These are phyloP conservation scores for Chloroceryle amazona DNA, from an alignment of 2,797 vertebrate species.

Conservation along the genomic window DNA sequence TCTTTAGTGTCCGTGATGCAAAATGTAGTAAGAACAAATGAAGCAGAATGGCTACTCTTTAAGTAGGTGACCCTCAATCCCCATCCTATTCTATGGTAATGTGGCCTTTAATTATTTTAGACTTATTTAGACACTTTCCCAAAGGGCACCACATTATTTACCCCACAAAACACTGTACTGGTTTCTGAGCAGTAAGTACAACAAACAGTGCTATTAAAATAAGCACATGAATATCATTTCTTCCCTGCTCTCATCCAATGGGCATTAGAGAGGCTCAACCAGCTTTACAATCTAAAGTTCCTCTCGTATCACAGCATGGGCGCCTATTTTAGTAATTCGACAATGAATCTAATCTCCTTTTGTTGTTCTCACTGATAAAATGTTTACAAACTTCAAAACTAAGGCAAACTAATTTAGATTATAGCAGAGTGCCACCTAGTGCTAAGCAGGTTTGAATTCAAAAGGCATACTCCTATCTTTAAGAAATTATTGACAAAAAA, in stretches of 20 bases:
- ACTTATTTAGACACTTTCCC: neutral
- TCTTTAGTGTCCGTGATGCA: neutral
- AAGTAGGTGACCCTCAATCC: neutral
- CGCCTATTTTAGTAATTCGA: neutral
- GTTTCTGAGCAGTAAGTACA: neutral
- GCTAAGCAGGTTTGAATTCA: conserved; percentile 27
- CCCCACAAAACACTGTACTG: neutral
- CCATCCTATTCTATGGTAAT: neutral
- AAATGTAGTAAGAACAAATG: neutral
- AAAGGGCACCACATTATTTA: neutral
- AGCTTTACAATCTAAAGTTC: neutral
- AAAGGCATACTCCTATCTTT: neutral
- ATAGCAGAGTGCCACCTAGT: conserved; percentile 76
- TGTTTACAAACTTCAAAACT: conserved; percentile 15
- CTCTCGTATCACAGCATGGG: neutral
- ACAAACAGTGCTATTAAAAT: accelerated
- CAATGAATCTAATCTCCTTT: neutral
- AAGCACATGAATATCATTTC: neutral
- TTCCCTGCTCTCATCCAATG: neutral
- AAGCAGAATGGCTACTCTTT: neutral
- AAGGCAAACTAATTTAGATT: conserved; percentile 52
- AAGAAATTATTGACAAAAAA: neutral
- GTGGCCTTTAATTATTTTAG: neutral
- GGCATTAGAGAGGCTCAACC: neutral
- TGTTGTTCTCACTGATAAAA: neutral